phyloP scores from a whole-genome alignment of 2,888 invertebrate species.

The Tricholauxania praeusta region DNA sequence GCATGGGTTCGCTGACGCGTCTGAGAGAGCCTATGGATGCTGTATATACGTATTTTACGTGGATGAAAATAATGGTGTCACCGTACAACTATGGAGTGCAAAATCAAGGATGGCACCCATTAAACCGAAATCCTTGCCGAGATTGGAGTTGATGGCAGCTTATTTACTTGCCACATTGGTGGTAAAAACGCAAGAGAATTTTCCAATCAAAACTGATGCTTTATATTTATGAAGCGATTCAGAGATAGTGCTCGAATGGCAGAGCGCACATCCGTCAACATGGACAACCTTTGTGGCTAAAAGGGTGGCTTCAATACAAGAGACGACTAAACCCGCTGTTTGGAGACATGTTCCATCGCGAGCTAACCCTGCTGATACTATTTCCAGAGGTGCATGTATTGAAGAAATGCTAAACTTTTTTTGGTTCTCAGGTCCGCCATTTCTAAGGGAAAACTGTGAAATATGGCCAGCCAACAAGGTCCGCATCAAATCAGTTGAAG shows the following conservation, averaged over 20 bases:
- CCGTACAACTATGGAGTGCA: constrained; percentile 35
- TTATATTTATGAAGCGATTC: constrained; percentile 41
- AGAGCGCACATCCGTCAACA: constrained; percentile 43
- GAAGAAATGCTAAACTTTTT: constrained; percentile 14
- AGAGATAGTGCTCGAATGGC: constrained; percentile 42
- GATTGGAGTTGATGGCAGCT: constrained; percentile 36
- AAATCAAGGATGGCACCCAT: constrained; percentile 41
- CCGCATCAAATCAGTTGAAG: not conserved
- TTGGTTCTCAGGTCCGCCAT: constrained; percentile 27
- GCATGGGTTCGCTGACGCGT: constrained; percentile 41
- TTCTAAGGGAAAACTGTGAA: constrained; percentile 12
- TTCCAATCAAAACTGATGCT: constrained; percentile 18
- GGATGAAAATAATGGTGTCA: constrained; percentile 24
- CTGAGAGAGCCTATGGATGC: constrained; percentile 39
- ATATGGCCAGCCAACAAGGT: constrained; percentile 24
- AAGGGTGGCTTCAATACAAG: constrained; percentile 37
- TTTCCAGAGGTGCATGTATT: constrained; percentile 32
- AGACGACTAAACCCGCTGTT: constrained; percentile 24
- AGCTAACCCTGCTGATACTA: constrained; percentile 27
- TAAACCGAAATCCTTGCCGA: constrained; percentile 38
- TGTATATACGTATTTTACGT: constrained; percentile 31
- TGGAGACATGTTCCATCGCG: constrained; percentile 37
- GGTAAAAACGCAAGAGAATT: constrained; percentile 30
- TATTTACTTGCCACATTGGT: constrained; percentile 32
- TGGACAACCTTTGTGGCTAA: constrained; percentile 44